Evolutionary conservation across 2,888 invertebrate species (phyloP), one percentile per base, ranked within the genome.

Genomic region (Mactromeris polynyma): DNA sequence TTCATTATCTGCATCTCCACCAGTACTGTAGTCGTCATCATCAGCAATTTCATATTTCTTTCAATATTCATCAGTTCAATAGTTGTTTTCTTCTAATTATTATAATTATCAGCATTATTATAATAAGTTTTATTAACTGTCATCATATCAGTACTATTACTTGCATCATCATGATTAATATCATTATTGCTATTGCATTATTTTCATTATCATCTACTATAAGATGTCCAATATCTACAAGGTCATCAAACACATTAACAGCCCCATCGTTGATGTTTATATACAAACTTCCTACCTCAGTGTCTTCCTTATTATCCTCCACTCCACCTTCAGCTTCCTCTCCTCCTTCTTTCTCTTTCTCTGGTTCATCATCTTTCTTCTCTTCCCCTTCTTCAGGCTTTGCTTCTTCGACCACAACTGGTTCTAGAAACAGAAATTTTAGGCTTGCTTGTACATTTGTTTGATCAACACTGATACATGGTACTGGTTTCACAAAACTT

Each of bases 231-330:
- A 54, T 54, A 19, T 54, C 54, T 54, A 54, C 21, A 54, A 19
- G 51, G 51, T 51, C 51, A 51, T 51, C 51, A 51, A 51, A 51
- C 11, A 51, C 19, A 54, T 54, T 21, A 21, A 54, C 54, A 0
- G n/a, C 19, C 3, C 21, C 21, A 54, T 54, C 54, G 17, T 21
- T n/a, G 0, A 54, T 54, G 19, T 21, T 54, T 2, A 14, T 51
- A 51, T 9, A 17, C 51, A 2, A 14, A 17, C 19, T 64, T 9
- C 58, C 0, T 87, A 93, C 92, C 83, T 93, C 94, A 82, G 89
- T 94, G 31, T 91, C 92, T 81, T 92, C 92, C 83, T 92, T 93
- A 51, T 94, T 93, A 17, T 84, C 90, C 3, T 87, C 93, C 83
- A 92, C 94, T 54, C 84, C 93, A 40, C 91, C 93, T 79, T 81